Conservation (phyloP, 2,113 vertebrate species). For the Petrocephalus microphthalmus region DNA sequence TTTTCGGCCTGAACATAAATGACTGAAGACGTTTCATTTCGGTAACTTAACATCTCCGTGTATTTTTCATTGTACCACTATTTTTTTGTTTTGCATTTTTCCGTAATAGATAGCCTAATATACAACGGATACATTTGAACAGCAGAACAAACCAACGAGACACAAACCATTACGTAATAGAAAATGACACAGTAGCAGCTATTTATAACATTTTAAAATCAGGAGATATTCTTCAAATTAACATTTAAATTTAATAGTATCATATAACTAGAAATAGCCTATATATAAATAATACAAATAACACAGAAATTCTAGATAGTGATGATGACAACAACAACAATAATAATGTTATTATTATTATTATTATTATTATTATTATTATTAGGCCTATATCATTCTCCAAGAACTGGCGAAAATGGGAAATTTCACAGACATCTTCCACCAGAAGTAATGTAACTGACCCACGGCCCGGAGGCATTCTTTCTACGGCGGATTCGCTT, state of each 20-base stretch:
- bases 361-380: neutral
- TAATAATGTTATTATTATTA: too few relatives aligned
- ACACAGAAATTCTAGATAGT: neutral
- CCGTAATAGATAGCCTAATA: neutral
- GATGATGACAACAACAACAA: neutral
- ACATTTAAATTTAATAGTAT: neutral
- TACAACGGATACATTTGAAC: neutral
- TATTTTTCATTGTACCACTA: neutral
- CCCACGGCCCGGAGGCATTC: neutral
- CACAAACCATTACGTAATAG: neutral
- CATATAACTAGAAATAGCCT: neutral
- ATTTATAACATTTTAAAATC: neutral
- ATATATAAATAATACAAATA: neutral
- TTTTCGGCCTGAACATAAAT: neutral
- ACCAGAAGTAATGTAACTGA: neutral
- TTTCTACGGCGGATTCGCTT: neutral
- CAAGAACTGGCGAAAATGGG: neutral
- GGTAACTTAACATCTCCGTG: neutral
- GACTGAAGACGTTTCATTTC: neutral
- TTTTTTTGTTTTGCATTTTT: neutral
- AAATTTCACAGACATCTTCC: neutral
- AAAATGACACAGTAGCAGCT: neutral
- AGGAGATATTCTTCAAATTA: neutral
- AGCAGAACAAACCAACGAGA: neutral
- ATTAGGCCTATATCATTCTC: neutral